phyloP scores from a whole-genome alignment of 2,888 invertebrate species.

The Tetranychus piercei region DNA sequence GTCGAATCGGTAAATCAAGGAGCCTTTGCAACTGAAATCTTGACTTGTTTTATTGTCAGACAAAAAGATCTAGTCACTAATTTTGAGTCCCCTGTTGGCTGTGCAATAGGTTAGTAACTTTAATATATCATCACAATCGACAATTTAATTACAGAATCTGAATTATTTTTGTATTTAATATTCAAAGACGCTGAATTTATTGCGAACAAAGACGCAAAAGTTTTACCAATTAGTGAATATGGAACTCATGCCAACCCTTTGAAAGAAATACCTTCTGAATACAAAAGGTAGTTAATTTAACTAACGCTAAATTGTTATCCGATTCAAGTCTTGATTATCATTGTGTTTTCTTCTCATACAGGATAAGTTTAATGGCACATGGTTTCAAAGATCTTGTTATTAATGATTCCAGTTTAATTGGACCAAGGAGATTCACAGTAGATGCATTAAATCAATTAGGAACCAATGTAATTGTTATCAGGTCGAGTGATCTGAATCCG shows the following conservation, averaged over 20 bases:
- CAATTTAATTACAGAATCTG: background rate
- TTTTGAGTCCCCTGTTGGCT: slow-evolving; percentile 16
- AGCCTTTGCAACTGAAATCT: slow-evolving; percentile 8
- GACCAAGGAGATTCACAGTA: background rate
- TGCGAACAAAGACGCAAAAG: background rate
- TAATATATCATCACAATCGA: background rate
- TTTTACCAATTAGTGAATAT: background rate
- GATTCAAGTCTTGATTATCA: background rate
- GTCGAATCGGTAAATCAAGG: background rate
- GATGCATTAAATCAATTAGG: background rate
- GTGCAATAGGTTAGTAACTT: slow-evolving; percentile 16
- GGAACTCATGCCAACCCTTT: background rate
- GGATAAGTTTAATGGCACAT: background rate
- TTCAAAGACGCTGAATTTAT: slow-evolving; percentile 2
- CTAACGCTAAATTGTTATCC: no score
- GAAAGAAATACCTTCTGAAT: background rate
- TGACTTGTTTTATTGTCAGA: slow-evolving; percentile 5
- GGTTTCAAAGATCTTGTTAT: background rate
- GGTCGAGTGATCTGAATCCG: background rate
- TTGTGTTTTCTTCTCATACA: background rate
- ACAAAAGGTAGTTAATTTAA: background rate
- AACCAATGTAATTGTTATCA: background rate
- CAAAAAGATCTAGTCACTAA: slow-evolving; percentile 7
- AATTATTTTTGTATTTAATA: background rate
- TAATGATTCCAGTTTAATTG: background rate